Evolutionary conservation across 1,140 invertebrate genomes (phyloP).

Genomic region (Aphis gossypii): DNA sequence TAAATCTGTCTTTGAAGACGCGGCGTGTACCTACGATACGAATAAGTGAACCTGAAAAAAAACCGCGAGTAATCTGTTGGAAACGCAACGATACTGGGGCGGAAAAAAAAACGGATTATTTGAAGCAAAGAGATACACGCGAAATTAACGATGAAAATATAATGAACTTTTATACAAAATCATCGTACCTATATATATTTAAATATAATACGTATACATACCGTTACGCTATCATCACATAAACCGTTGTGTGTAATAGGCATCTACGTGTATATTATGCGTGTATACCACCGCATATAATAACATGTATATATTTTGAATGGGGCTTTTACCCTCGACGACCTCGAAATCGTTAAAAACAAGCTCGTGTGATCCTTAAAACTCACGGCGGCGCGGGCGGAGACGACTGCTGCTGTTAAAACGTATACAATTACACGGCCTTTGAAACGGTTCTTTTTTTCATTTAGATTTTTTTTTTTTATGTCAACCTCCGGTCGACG

Average conservation of each 20-base stretch:
- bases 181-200: not conserved
- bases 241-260: not conserved
- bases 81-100: not conserved
- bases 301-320: constrained; percentile 17
- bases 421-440: constrained; percentile 29
- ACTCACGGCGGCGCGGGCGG: not conserved
- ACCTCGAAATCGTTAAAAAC: constrained; percentile 16
- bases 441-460: constrained; percentile 32
- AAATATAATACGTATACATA: constrained; percentile 4
- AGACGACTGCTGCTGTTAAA: not conserved
- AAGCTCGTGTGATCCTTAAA: not conserved
- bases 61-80: not conserved
- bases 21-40: not conserved
- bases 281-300: not conserved
- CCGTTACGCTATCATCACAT: not conserved
- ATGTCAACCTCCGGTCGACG: not conserved
- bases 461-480: not conserved
- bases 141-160: constrained; percentile 26
- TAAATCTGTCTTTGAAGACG: constrained; percentile 35
- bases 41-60: constrained; percentile 2
- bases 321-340: not conserved
- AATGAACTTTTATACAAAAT: constrained; percentile 28
- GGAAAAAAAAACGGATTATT: not conserved
- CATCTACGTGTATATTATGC: not conserved
- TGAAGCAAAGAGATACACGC: not conserved